These are phyloP conservation scores for Aspidiotus rigidus DNA, from an alignment of 2,888 invertebrate species.

Conservation along the genomic window DNA sequence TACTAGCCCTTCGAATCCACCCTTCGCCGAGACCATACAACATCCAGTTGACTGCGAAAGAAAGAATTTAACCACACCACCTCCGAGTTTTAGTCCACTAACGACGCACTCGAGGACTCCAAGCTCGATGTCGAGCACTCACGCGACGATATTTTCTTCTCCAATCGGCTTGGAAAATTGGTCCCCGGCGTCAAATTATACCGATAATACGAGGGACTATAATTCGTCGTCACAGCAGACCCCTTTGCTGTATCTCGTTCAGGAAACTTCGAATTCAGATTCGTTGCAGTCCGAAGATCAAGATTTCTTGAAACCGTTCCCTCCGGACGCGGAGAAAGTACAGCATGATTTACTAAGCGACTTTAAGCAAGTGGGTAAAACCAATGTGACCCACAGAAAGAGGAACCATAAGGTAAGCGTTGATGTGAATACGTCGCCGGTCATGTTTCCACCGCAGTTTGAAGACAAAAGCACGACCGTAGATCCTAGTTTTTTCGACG, in stretches of 20 bases:
- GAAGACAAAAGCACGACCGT: constrained; percentile 22
- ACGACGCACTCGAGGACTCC: constrained; percentile 17
- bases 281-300: constrained; percentile 4
- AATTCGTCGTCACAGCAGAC: not conserved
- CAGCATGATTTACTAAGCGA: not conserved
- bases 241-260: not conserved
- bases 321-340: constrained; percentile 1
- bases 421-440: not conserved
- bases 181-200: not conserved
- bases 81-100: constrained; percentile 6
- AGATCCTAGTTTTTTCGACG: constrained; percentile 8
- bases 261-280: constrained; percentile 19
- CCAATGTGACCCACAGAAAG: not conserved
- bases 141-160: constrained; percentile 3
- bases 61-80: not conserved
- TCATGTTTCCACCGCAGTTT: not conserved
- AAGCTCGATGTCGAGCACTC: constrained; percentile 11
- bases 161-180: not conserved
- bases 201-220: constrained; percentile 12
- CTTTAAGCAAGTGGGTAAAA: not conserved
- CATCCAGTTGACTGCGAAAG: too few species aligned
- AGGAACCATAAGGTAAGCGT: not conserved
- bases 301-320: constrained; percentile 23
- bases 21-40: too few species aligned
- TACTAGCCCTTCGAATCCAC: too few species aligned